Conservation (phyloP, 35 echinoderm and acorn worm species). For the Lytechinus variegatus region DNA sequence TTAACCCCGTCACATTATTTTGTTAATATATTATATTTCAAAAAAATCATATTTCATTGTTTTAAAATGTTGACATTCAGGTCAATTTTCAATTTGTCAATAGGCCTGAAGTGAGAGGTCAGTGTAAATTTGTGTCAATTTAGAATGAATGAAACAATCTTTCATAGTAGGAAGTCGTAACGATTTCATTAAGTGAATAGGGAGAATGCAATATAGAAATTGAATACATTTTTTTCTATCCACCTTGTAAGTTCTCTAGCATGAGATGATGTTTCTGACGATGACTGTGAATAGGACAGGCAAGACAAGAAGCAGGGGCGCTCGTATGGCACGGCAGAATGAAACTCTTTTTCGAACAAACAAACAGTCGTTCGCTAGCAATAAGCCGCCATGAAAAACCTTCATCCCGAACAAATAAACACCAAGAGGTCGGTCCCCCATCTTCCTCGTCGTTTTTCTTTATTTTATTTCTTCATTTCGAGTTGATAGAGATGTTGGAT, state of each 20-base stretch:
- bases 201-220: background rate
- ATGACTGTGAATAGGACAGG: slow-evolving; percentile 11
- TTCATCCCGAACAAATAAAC: slow-evolving; percentile 51
- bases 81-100: background rate
- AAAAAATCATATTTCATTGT: background rate
- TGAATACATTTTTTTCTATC: background rate
- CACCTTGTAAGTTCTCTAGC: background rate
- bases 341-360: slow-evolving; percentile 59
- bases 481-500: slow-evolving; percentile 34
- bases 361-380: slow-evolving; percentile 52
- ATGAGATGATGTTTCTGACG: background rate
- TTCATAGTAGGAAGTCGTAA: background rate
- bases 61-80: background rate
- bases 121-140: background rate
- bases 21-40: too few species aligned
- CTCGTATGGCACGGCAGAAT: slow-evolving; percentile 41
- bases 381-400: slow-evolving; percentile 58
- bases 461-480: slow-evolving; percentile 26
- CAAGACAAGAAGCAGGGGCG: background rate
- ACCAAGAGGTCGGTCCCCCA: slow-evolving; percentile 41
- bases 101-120: background rate
- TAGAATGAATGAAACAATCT: background rate
- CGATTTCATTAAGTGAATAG: background rate
- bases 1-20: too few species aligned
- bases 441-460: slow-evolving; percentile 22